Percentiles rank a stretch among this genome's conserved stretches.
phyloP scores from a whole-genome alignment of 2,888 invertebrate genomes.

The Bombyx huttoni region DNA sequence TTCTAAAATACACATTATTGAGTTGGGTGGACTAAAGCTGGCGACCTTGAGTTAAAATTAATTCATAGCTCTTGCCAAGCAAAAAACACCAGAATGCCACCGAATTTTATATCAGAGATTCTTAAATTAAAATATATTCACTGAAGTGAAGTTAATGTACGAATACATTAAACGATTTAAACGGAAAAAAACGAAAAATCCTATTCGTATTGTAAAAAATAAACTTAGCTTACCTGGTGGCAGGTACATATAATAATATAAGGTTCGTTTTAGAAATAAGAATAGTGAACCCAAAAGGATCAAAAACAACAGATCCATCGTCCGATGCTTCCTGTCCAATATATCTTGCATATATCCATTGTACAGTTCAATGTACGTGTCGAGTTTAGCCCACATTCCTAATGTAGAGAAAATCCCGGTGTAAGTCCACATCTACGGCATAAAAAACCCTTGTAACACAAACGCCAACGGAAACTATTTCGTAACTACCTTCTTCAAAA shows the following conservation, averaged over 20 bases:
- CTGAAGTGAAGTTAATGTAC: too few species aligned
- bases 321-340: not conserved
- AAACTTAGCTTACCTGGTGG: slow-evolving; percentile 18
- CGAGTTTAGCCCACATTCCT: not conserved
- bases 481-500: not conserved
- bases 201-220: not conserved
- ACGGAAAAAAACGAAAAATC: too few species aligned
- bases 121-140: too few species aligned
- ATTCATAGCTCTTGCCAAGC: too few species aligned
- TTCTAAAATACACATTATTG: too few species aligned
- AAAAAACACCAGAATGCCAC: too few species aligned
- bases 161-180: too few species aligned
- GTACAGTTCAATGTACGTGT: not conserved
- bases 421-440: not conserved
- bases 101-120: too few species aligned
- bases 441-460: not conserved
- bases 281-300: not conserved
- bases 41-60: too few species aligned
- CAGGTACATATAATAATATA: slow-evolving; percentile 9
- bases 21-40: too few species aligned
- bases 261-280: slow-evolving; percentile 1
- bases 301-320: not conserved
- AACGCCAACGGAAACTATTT: not conserved
- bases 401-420: not conserved
- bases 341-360: not conserved